phyloP scores from a whole-genome alignment of 2,888 invertebrate genomes.

The Orthonevra nobilis region DNA sequence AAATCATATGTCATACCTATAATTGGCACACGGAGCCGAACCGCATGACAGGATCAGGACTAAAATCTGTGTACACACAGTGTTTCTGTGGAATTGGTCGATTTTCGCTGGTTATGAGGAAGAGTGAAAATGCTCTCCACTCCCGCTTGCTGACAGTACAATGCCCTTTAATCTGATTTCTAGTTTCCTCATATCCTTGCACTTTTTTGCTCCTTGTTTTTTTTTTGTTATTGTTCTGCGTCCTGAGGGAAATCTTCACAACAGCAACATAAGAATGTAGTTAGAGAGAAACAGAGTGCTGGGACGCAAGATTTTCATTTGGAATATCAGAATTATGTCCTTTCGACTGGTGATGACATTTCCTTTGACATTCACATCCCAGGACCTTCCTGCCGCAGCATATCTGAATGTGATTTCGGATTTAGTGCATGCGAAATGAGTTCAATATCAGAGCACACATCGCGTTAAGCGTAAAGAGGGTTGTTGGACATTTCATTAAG shows the following conservation, averaged over 20 bases:
- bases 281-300: not conserved
- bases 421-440: conserved; percentile 64
- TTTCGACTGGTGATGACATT: conserved; percentile 45
- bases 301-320: conserved; percentile 38
- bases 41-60: conserved; percentile 60
- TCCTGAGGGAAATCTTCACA: conserved; percentile 46
- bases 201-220: conserved; percentile 6
- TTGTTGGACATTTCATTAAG: conserved; percentile 58
- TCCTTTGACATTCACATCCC: conserved; percentile 54
- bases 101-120: conserved; percentile 40
- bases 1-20: conserved; percentile 64
- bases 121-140: conserved; percentile 41
- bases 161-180: conserved; percentile 49
- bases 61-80: conserved; percentile 47
- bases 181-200: not conserved
- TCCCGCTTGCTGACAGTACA: conserved; percentile 20
- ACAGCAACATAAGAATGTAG: conserved; percentile 22
- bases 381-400: conserved; percentile 28
- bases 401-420: conserved; percentile 66
- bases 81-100: conserved; percentile 16
- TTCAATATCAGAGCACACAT: conserved; percentile 59
- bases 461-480: conserved; percentile 23
- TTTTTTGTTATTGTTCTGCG: conserved; percentile 2
- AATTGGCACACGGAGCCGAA: conserved; percentile 64
- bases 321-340: conserved; percentile 45